Evolutionary conservation across 2,113 vertebrate genomes (phyloP).

Genomic region (Pseudonaja textilis): DNA sequence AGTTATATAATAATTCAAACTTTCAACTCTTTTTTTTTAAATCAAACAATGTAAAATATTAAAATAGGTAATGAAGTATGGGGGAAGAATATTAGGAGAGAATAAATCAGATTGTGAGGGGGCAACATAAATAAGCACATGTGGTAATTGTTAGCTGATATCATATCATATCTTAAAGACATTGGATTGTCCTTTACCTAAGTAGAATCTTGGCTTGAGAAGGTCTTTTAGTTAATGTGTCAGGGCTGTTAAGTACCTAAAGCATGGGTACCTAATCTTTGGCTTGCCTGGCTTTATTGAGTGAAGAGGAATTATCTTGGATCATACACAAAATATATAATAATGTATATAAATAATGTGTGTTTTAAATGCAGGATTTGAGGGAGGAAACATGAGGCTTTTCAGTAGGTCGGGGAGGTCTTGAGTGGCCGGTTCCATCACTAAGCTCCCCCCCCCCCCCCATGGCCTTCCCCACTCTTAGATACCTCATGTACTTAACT

Average conservation of each 20-base stretch:
- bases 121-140: neutral
- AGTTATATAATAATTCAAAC: neutral
- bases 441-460: too few relatives aligned
- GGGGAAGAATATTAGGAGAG: neutral
- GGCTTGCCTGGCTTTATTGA: neutral
- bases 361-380: neutral
- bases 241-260: neutral
- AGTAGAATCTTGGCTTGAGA: neutral
- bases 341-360: neutral
- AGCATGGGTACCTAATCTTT: neutral
- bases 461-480: too few relatives aligned
- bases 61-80: accelerated
- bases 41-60: neutral
- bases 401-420: too few relatives aligned
- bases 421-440: too few relatives aligned
- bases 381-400: too few relatives aligned
- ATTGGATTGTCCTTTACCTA: neutral
- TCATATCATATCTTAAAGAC: neutral
- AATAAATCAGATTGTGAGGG: neutral
- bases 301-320: neutral
- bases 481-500: too few relatives aligned
- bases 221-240: neutral
- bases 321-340: neutral
- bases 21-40: neutral
- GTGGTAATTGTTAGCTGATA: neutral